Percentiles rank a stretch among this genome's conserved stretches.
phyloP scores from a whole-genome alignment of 1,140 invertebrate species.

The Polypedilum pembai region DNA sequence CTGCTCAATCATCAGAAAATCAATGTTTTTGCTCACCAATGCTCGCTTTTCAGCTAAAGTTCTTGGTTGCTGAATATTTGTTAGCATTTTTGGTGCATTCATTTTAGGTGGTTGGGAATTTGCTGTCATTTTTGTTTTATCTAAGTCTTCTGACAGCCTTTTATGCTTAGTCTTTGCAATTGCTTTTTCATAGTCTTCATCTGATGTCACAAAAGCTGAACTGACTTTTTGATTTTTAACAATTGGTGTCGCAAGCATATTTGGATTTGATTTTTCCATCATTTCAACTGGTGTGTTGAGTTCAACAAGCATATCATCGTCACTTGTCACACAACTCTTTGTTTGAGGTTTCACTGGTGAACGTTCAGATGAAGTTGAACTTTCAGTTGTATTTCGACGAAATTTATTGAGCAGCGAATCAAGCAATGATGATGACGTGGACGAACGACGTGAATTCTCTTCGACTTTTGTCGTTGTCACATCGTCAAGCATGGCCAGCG shows the following conservation, averaged over 20 bases:
- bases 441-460: background rate
- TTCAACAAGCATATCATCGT: constrained; percentile 1
- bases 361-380: background rate
- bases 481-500: background rate
- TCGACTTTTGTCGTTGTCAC: background rate
- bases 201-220: background rate
- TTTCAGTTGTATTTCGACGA: background rate
- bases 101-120: constrained; percentile 38
- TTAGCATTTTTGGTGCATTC: constrained; percentile 39
- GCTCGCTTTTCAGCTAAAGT: constrained; percentile 40
- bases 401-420: background rate
- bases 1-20: constrained; percentile 41
- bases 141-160: background rate
- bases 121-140: constrained; percentile 38
- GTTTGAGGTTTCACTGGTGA: background rate
- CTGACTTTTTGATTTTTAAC: background rate
- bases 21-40: constrained; percentile 38
- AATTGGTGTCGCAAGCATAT: constrained; percentile 1
- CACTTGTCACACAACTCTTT: background rate
- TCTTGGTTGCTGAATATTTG: constrained; percentile 36
- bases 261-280: background rate
- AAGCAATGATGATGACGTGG: background rate
- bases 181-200: background rate
- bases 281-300: background rate
- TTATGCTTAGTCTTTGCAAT: background rate